These are phyloP conservation scores for Drosophila subpulchrella DNA, from an alignment of 1,140 invertebrate genomes.

Conservation along the genomic window DNA sequence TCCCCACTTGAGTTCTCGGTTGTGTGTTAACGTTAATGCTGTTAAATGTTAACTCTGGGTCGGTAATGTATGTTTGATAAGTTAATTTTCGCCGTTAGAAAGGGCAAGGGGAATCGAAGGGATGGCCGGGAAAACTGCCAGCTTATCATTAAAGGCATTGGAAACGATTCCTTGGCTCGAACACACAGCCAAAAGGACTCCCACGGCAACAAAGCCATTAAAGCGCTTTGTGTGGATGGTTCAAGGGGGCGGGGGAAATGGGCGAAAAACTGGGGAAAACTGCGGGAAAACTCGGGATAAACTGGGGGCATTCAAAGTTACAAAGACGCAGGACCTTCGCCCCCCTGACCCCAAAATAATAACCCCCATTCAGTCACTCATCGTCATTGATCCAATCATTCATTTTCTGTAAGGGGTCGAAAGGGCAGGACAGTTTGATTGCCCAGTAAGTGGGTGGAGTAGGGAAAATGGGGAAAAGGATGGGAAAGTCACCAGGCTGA, in stretches of 20 bases:
- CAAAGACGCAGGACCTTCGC: conserved; percentile 13
- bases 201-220: conserved; percentile 73
- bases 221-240: conserved; percentile 38
- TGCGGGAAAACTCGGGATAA: background rate
- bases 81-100: conserved; percentile 69
- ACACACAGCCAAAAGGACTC: conserved; percentile 44
- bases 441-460: conserved; percentile 20
- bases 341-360: conserved; percentile 22
- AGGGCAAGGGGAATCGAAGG: background rate
- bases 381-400: conserved; percentile 74
- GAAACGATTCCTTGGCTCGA: conserved; percentile 7
- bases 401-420: conserved; percentile 45
- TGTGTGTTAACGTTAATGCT: conserved; percentile 69
- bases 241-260: background rate
- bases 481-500: conserved; percentile 15
- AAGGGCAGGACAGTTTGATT: conserved; percentile 53
- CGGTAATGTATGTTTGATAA: conserved; percentile 82
- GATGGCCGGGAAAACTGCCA: conserved; percentile 1
- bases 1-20: conserved; percentile 14
- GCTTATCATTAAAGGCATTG: conserved; percentile 52
- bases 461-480: background rate
- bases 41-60: conserved; percentile 76
- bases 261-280: background rate
- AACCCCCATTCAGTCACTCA: conserved; percentile 48
- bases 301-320: conserved; percentile 11